Evolutionary conservation across 2,113 vertebrate species (phyloP), one percentile per base, ranked within the genome.

Genomic region (Pagrus major): DNA sequence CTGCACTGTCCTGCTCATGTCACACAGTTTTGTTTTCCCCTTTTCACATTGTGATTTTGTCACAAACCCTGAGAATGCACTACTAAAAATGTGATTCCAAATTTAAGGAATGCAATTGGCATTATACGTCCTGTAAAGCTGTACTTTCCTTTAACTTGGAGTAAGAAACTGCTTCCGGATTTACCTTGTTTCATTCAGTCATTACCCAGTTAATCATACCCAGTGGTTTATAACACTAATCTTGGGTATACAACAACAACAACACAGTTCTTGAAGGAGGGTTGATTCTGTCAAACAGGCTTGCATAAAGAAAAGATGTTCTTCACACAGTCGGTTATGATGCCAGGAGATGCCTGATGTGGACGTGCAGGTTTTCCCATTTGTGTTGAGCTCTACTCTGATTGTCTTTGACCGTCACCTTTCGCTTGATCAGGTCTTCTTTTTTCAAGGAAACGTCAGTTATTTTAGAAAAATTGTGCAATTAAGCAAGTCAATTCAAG

Each of bases 391-490:
- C 73, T 82, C 46, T 69, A 21, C 74, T 78, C 52, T 58, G 60
- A 74, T 46, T 16, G 42, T 72, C 39, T 81, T 76, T 66, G 84
- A 82, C 67, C 21, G 74, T 85, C 73, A 61, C 23, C 67, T 35
- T 88, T 71, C 25, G 65, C 80, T 74, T 69, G 65, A 79, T 86
- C 71, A 72, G 69, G 78, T 87, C 84, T 80, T 54, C 88, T 67
- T 86, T 51, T 80, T 81, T 76, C 58, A 77, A 87, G 18, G 76
- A 85, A 23, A 27, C 65, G 74, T 85, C 63, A 84, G 9, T 90
- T 78, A 54, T 91, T 89, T 91, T 88, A 78, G 74, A 72, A 71
- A n/a, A 86, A 78, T 33, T 83, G 64, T 84, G 86, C 82, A 77
- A 87, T 88, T 71, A 80, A 63, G 60, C 65, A 82, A 85, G 76